Evolutionary conservation across 1,140 invertebrate species (phyloP).

Genomic region (Temnothorax curvispinosus): DNA sequence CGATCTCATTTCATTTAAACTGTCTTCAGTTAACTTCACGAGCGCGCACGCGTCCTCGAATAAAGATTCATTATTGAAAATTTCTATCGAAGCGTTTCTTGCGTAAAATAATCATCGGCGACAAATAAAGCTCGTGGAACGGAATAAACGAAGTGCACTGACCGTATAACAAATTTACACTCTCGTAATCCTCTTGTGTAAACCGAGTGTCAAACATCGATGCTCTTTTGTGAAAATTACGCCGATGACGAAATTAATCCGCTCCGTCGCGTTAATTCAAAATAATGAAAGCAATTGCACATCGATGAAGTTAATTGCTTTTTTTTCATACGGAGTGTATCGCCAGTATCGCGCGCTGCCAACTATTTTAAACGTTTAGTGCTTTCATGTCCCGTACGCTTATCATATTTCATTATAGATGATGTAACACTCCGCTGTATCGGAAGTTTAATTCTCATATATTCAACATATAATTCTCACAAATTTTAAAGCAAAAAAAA

Average conservation of each 20-base stretch:
- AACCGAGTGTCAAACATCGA: slow-evolving; percentile 63
- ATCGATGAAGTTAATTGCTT: slow-evolving; percentile 50
- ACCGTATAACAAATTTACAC: slow-evolving; percentile 66
- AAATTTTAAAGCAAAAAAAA: neutral
- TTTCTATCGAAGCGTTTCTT: neutral
- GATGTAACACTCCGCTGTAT: neutral
- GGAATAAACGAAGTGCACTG: slow-evolving; percentile 62
- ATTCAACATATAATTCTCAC: neutral
- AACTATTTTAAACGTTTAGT: slow-evolving; percentile 48
- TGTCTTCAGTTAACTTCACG: neutral
- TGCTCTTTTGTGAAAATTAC: slow-evolving; percentile 59
- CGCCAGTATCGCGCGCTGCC: neutral
- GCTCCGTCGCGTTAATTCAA: slow-evolving; percentile 36
- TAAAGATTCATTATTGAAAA: slow-evolving; percentile 25
- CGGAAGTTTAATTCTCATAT: neutral
- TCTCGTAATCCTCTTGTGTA: slow-evolving; percentile 52
- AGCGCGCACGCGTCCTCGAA: neutral
- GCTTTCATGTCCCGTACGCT: neutral
- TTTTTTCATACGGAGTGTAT: slow-evolving; percentile 33
- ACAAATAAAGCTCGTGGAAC: slow-evolving; percentile 66
- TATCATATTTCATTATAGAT: slow-evolving; percentile 11
- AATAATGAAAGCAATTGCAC: slow-evolving; percentile 49
- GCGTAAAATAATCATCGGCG: slow-evolving; percentile 48
- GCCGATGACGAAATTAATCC: slow-evolving; percentile 64
- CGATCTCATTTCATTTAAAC: neutral